Evolutionary conservation across 2,888 invertebrate genomes (phyloP).

Genomic region (Microctonus hyperodae): DNA sequence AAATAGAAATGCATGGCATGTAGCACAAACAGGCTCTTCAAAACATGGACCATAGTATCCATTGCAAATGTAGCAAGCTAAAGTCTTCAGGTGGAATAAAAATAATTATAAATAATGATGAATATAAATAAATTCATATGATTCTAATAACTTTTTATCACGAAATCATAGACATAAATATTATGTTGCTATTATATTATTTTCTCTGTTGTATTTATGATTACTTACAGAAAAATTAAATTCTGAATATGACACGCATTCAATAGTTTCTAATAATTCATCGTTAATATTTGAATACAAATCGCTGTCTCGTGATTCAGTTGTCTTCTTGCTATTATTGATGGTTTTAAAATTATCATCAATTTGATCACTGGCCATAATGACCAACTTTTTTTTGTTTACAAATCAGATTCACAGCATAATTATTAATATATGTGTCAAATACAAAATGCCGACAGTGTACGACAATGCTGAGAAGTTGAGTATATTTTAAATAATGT

Average conservation of each 20-base stretch:
- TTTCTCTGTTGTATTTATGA: no score
- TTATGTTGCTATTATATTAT: background rate
- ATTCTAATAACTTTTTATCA: background rate
- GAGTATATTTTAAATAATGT: background rate
- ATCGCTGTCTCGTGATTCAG: conserved; percentile 48
- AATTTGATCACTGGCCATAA: conserved; percentile 57
- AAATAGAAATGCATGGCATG: conserved; percentile 92
- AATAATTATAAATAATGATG: background rate
- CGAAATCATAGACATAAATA: background rate
- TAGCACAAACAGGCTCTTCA: conserved; percentile 89
- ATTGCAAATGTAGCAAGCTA: conserved; percentile 82
- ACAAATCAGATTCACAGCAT: background rate
- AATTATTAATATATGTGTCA: background rate
- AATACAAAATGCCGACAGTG: background rate
- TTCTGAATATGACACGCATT: conserved; percentile 50
- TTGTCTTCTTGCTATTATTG: conserved; percentile 46
- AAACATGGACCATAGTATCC: conserved; percentile 93
- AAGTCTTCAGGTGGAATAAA: conserved; percentile 66
- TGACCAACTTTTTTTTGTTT: conserved; percentile 15
- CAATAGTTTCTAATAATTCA: conserved; percentile 44
- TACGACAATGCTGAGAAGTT: background rate
- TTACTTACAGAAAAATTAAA: conserved; percentile 54
- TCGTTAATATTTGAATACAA: conserved; percentile 50
- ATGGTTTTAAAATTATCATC: conserved; percentile 44
- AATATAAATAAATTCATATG: background rate